Base-by-base conservation (phyloP, 2,113 vertebrate species). In the Hemichromis elongatus region DNA sequence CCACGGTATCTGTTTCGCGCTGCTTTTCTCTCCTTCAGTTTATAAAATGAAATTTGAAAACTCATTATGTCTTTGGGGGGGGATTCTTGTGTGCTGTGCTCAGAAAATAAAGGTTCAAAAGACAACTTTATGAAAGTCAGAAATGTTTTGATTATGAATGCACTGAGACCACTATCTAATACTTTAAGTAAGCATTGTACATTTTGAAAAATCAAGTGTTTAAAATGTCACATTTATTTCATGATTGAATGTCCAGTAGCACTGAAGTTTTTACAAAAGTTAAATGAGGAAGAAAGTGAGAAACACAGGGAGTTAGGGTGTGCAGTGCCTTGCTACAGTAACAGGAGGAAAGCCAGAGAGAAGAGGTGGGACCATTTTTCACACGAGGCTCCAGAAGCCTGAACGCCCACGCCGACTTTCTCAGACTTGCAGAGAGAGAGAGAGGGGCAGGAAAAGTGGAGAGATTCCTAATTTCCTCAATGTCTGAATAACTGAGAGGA, bases 341-440 rank as follows among this genome's bases (percentile, higher is more conserved):
- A 82, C 77, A 56, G 14, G 66, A 90, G 89, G 77, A 57, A 86
- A 86, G 81, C 77, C 82, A 88, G 57, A 86, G 42, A 75, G 68
- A 42, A 80, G 90, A 93, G 84, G 82, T 61, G 83, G 82, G 68
- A 80, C 80, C 47, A 35, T 82, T 89, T 92, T 88, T 92, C 89
- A 89, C 90, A 88, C 57, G 18, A 81, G 59, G 80, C 89, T 84
- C 77, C 79, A 55, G 90, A 90, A 92, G 88, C 87, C 85, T 24
- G 28, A 88, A 92, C 93, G 79, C 93, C 93, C 85, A 94, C 93
- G 68, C 92, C 0, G 12, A 88, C 90, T 94, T 94, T 94, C 93
- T 94, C 90, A 94, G 87, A 89, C 80, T 35, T 35, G 13, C 53
- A 50, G 28, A 47, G 35, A 24, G 45, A 7, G 77, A 33, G 66